Base-by-base conservation (phyloP, 2,797 vertebrate genomes). In the Sebastes matsubarae region DNA sequence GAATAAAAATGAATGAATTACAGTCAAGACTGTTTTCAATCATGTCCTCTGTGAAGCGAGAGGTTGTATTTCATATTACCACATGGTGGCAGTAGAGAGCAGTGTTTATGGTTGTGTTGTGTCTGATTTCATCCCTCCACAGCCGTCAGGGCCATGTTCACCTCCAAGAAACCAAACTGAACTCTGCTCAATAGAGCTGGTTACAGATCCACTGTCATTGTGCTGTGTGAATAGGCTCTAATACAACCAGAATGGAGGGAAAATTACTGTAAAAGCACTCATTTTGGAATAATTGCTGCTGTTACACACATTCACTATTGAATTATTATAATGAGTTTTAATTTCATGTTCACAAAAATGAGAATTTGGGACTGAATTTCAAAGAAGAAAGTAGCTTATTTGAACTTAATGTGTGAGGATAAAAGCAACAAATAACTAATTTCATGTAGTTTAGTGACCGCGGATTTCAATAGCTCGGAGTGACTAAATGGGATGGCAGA, bases 51-150 rank as follows among this genome's bases (percentile, higher is more conserved):
- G 22, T 70, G 76, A 58, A 16, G 34, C 59, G 75, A 69, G 57
- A 8, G 13, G 67, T 6, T 27, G 34, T 72, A 63, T 59, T 67
- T 63, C 2, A 69, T 27, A 20, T 29, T 1, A 8, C 93, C 94
- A 95, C 93, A 83, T 87, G 94, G 84, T 90, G 94, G 90, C 92
- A 93, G 14, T 87, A 79, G 77, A 92, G 83, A 92, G 86, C 93
- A 90, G 70, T 7, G 57, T 79, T 85, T 83, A 55, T 60, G 34
- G 32, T 34, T 4, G 50, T 18, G 42, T 8, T 50, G 42, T 34
- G 58, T 74, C 66, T 75, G 72, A 80, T 75, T 79, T 72, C 3
- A 73, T 64, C 72, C 63, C 69, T 71, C 30, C 81, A 65, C 81
- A 65, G 36, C 64, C 77, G 81, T 52, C 67, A 81, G 32, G 82